Conservation (phyloP, 2,113 vertebrate species). For the Rhinoderma darwinii region DNA sequence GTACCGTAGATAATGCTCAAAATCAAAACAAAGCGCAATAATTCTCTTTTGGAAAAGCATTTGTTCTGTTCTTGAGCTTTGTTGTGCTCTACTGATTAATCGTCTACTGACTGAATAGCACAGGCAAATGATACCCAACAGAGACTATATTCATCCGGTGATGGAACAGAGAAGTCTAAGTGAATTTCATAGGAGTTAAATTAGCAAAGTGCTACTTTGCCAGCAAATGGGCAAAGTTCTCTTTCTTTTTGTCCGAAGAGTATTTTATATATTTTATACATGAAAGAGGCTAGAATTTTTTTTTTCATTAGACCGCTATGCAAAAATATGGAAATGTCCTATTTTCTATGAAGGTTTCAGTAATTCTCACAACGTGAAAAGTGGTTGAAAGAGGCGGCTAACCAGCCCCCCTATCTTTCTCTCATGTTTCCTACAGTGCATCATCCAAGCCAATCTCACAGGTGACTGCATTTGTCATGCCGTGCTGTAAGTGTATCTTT, state of each 20-base stretch:
- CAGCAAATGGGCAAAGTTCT: conserved; percentile 1
- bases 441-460: conserved; percentile 68
- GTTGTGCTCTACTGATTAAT: conserved; percentile 15
- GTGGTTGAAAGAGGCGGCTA: conserved; percentile 70
- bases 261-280: conserved; percentile 23
- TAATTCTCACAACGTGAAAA: conserved; percentile 72
- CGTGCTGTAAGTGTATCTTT: conserved; percentile 70
- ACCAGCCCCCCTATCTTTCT: conserved; percentile 64
- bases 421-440: conserved; percentile 68
- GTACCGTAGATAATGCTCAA: neutral
- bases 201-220: conserved; percentile 13
- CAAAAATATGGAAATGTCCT: conserved; percentile 67
- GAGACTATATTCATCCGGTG: neutral
- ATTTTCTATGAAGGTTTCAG: conserved; percentile 67
- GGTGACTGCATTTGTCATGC: conserved; percentile 71
- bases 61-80: neutral
- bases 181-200: neutral
- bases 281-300: conserved; percentile 15
- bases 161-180: neutral
- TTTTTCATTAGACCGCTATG: conserved; percentile 37
- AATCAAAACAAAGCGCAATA: neutral
- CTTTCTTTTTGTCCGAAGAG: conserved; percentile 22
- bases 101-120: neutral
- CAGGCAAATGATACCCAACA: conserved; percentile 13
- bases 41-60: neutral